Evolutionary conservation across 2,113 vertebrate species (phyloP).

Genomic region (Geococcyx californianus): DNA sequence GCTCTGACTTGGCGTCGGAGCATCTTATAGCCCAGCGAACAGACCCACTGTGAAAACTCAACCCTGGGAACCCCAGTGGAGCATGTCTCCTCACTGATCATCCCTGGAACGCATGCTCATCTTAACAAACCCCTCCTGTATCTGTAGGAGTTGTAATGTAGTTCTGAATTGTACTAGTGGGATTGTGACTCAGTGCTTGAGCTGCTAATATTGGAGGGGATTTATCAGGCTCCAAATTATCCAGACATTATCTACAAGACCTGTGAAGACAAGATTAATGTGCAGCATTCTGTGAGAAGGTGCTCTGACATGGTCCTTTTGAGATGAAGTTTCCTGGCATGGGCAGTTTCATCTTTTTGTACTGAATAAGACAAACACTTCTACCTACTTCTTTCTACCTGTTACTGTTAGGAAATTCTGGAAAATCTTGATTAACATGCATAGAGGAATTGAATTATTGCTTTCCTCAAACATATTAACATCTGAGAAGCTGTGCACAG

Average conservation of each 20-base stretch:
- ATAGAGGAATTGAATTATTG: not conserved
- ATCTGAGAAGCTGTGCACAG: not conserved
- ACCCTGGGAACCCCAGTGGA: not conserved
- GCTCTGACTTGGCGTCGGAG: not conserved
- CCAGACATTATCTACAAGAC: not conserved
- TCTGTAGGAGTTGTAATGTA: not conserved
- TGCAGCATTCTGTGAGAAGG: not conserved
- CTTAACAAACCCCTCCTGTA: not conserved
- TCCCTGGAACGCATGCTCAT: not conserved
- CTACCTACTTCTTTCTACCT: not conserved
- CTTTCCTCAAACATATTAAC: not conserved
- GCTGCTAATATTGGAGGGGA: not conserved
- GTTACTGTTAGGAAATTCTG: not conserved
- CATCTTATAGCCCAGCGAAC: not conserved
- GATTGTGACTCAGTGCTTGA: fast-evolving
- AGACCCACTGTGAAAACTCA: not conserved
- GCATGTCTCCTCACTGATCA: fast-evolving
- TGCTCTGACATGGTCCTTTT: not conserved
- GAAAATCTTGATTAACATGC: not conserved
- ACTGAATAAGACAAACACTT: not conserved
- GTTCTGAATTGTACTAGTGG: not conserved
- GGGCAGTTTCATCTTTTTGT: not conserved
- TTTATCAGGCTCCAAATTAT: not conserved
- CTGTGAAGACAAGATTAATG: not conserved
- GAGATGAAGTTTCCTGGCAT: not conserved